Evolutionary conservation across 1,140 invertebrate species (phyloP), one percentile per base, ranked within the genome.

Genomic region (Rhagoletis pomonella): DNA sequence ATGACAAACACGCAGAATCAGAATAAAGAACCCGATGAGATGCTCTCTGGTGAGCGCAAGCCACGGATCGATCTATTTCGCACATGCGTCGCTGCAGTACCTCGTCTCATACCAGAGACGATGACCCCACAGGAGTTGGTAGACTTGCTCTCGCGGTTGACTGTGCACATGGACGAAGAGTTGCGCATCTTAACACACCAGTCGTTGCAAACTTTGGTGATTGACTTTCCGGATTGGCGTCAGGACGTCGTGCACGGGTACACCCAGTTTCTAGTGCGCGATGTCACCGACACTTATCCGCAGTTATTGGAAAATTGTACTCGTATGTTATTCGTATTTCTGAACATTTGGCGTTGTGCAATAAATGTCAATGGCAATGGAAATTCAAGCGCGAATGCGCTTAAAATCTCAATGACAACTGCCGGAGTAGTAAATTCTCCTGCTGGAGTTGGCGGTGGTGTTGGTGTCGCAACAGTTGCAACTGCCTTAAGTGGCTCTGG

Each of bases 21-120:
- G 42, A 99, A 98, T 88, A 99, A 99, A 93, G 98, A 99, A 92
- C 97, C 97, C 4, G 98, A 98, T 90, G 98, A 99, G 92, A 97
- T 99, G 95, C 96, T 99, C 47, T 98, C 97, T 0, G 98, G 98
- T 0, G 99, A 99, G 92, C 95, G 98, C n/a, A 99, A 99, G 93
- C 98, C 99, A 0, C 97, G 99, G 91, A 98, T 99, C 88, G 99
- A 99, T 94, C 94, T 99, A 88, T 99, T 99, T 91, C 95, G 99
- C 39, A 99, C 99, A 0, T 99, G 99, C 93, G 97, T 99, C 19
- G 99, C 99, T 29, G 98, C 99, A 4, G 98, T 99, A 89, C 99
- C 99, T 6, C 95, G 99, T 81, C 93, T 99, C 6, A 98, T 99
- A 89, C 99, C 99, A 0, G 99, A 99, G 93, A 98, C 98, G 1